These are phyloP conservation scores for Chlorodrepanis virens DNA, from an alignment of 2,113 vertebrate genomes.

Conservation along the genomic window DNA sequence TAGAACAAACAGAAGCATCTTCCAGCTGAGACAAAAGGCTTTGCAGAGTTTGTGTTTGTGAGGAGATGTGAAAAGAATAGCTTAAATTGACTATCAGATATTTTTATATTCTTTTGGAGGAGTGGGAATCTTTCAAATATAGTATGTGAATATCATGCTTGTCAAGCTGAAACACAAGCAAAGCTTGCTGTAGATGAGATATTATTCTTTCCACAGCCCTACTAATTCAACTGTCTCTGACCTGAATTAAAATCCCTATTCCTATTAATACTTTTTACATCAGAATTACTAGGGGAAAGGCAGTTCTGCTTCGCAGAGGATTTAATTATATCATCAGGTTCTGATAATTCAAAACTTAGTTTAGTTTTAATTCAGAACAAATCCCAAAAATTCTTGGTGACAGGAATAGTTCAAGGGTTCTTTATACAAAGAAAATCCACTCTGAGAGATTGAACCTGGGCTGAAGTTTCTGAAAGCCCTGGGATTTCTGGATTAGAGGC, in stretches of 20 bases:
- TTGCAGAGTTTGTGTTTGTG: slow-evolving; percentile 46
- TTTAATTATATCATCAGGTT: slow-evolving; percentile 26
- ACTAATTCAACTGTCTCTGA: not conserved
- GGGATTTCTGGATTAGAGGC: slow-evolving; percentile 59
- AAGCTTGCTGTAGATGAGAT: not conserved
- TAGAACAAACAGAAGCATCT: slow-evolving; percentile 63
- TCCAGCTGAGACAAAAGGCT: slow-evolving; percentile 63
- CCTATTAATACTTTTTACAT: not conserved
- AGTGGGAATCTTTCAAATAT: slow-evolving; percentile 48
- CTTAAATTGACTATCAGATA: slow-evolving; percentile 68
- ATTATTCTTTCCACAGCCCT: not conserved
- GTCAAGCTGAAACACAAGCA: slow-evolving; percentile 41
- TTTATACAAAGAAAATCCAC: slow-evolving; percentile 31
- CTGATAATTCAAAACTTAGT: slow-evolving; percentile 18
- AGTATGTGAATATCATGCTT: slow-evolving; percentile 31
- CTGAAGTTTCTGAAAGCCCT: slow-evolving; percentile 16
- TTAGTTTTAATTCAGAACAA: slow-evolving; percentile 32
- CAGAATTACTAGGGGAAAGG: not conserved
- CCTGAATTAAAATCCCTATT: slow-evolving; percentile 14
- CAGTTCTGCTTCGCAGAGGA: not conserved
- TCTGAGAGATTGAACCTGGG: not conserved
- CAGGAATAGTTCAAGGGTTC: not conserved
- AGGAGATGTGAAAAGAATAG: slow-evolving; percentile 63
- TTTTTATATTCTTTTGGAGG: slow-evolving; percentile 38
- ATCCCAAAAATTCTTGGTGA: not conserved